A percentile compares a stretch with the other conserved stretches of the same genome.
These are phyloP conservation scores for Cottoperca gobio DNA, from an alignment of 2,797 vertebrate species.

Conservation along the genomic window DNA sequence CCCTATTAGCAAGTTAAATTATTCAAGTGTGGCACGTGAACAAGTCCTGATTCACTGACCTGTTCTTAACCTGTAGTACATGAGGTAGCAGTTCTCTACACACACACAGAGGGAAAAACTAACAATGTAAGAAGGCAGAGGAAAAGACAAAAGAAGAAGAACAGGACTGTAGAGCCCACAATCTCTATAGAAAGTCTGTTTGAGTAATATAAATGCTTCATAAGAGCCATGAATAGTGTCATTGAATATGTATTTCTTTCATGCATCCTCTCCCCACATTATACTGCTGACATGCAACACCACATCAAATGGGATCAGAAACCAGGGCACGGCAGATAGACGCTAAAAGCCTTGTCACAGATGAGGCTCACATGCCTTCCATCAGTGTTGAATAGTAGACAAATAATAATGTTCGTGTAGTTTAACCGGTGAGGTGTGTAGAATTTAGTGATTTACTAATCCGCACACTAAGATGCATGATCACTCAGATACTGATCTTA, in stretches of 20 bases:
- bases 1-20: slow-evolving; percentile 23
- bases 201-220: neutral
- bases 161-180: neutral
- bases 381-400: neutral
- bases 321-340: slow-evolving; percentile 30
- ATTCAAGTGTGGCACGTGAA: slow-evolving; percentile 19
- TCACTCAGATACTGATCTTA: slow-evolving; percentile 14
- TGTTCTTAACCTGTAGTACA: slow-evolving; percentile 30
- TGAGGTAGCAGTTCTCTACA: slow-evolving; percentile 5
- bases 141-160: neutral
- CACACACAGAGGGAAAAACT: neutral
- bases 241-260: slow-evolving; percentile 38
- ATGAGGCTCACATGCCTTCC: slow-evolving; percentile 2
- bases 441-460: slow-evolving; percentile 5
- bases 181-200: neutral
- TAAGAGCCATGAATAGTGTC: slow-evolving; percentile 9
- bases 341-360: slow-evolving; percentile 15
- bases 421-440: neutral
- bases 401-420: neutral
- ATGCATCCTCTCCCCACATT: slow-evolving; percentile 39
- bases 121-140: slow-evolving; percentile 1
- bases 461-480: slow-evolving; percentile 8
- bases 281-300: slow-evolving; percentile 27
- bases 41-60: slow-evolving; percentile 40
- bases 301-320: slow-evolving; percentile 47